These are phyloP conservation scores for Abramis brama DNA, from an alignment of 2,113 vertebrate species.

Conservation along the genomic window DNA sequence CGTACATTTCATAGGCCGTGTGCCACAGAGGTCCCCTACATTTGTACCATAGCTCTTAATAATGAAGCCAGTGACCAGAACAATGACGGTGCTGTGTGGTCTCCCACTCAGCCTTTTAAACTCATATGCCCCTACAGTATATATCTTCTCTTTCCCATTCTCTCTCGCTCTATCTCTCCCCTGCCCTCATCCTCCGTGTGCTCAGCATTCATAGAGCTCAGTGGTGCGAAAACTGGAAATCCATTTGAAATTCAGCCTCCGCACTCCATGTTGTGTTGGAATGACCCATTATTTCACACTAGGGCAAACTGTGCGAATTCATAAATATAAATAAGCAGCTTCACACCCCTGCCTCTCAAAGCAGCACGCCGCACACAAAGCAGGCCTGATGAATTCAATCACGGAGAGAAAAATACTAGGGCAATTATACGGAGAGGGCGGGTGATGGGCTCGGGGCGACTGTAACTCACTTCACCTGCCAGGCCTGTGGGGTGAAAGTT, in stretches of 20 bases:
- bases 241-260: constrained; percentile 79
- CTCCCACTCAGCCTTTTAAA: constrained; percentile 56
- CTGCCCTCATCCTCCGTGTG: constrained; percentile 58
- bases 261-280: constrained; percentile 77
- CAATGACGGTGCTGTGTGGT: constrained; percentile 63
- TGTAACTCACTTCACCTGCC: constrained; percentile 29
- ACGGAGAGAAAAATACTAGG: constrained; percentile 45
- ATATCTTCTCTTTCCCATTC: constrained; percentile 37
- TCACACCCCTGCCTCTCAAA: constrained; percentile 67
- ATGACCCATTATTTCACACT: constrained; percentile 76
- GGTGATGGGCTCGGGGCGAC: constrained; percentile 32
- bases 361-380: constrained; percentile 59
- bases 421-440: constrained; percentile 53
- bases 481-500: constrained; percentile 35
- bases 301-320: constrained; percentile 75
- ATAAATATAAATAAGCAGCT: constrained; percentile 78
- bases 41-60: constrained; percentile 58
- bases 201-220: constrained; percentile 69
- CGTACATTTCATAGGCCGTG: constrained; percentile 40
- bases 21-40: constrained; percentile 23
- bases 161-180: constrained; percentile 23
- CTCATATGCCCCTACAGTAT: constrained; percentile 49
- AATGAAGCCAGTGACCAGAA: constrained; percentile 66
- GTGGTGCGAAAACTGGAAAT: constrained; percentile 70
- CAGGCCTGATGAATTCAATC: constrained; percentile 61